Evolutionary conservation across 2,113 vertebrate genomes (phyloP).

Genomic region (Grantiella picta): DNA sequence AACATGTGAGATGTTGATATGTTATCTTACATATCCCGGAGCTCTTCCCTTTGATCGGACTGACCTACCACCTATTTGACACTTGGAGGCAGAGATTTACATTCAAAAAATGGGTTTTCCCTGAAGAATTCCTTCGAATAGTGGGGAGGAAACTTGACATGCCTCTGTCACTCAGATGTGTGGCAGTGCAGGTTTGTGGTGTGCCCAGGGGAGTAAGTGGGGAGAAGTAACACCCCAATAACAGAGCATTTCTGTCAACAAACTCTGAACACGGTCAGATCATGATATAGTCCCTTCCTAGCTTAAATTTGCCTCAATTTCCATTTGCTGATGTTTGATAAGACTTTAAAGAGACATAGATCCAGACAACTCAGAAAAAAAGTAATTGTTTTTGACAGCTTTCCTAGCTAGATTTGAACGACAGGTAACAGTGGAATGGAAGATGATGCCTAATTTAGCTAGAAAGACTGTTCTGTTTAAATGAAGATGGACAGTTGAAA

Average conservation of each 20-base stretch:
- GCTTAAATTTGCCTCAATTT: not conserved
- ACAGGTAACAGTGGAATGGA: not conserved
- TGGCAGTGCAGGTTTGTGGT: not conserved
- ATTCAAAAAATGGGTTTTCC: not conserved
- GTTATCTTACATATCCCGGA: not conserved
- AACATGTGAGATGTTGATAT: rapidly evolving
- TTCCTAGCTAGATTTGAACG: not conserved
- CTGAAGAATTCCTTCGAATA: not conserved
- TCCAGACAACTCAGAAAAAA: not conserved
- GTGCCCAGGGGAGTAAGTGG: not conserved
- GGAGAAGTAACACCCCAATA: not conserved
- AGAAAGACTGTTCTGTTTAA: not conserved
- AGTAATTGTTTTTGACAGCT: not conserved
- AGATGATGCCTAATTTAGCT: not conserved
- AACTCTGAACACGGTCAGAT: not conserved
- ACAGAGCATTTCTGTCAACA: not conserved
- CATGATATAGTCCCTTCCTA: not conserved
- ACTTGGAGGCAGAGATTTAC: not conserved
- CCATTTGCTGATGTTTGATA: not conserved
- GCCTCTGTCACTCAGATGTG: not conserved
- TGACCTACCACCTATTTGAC: not conserved
- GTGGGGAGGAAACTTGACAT: not conserved
- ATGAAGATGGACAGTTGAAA: not conserved
- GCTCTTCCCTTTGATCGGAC: not conserved
- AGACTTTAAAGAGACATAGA: not conserved